Base-by-base conservation (phyloP, 30 jellyfish, hydroid and myxozoan genomes). In the Chrysaora quinquecirrha region DNA sequence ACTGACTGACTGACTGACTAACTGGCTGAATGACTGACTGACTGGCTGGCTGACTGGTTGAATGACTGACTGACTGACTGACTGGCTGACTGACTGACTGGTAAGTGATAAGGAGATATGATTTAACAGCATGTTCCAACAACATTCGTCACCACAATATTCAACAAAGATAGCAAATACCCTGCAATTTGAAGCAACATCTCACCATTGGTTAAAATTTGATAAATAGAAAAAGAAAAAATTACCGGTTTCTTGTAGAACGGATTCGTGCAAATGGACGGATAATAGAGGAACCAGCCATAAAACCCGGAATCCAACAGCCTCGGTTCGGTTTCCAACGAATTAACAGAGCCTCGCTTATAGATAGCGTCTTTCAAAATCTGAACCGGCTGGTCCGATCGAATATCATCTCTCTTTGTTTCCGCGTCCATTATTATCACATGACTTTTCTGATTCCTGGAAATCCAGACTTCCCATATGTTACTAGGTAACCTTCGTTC, bases 201-300 rank as follows among this genome's bases (percentile, higher is more conserved):
- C n/a, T n/a, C n/a, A n/a, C n/a, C n/a, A n/a, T n/a, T n/a, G n/a
- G n/a, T n/a, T n/a, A n/a, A n/a, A n/a, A n/a, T n/a, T n/a, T n/a
- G n/a, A n/a, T n/a, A 58, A 58, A 7, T 27, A 19, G 34, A 71
- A 30, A 10, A 24, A 31, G 23, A n/a, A 19, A 43, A 2, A 20
- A 87, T 54, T 70, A 85, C 98, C 87, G 74, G 21, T 65, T 85
- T 91, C 58, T 64, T 35, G 83, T 93, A 87, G 20, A 80, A 34
- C 0, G 97, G 98, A 69, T 93, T 74, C n/a, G 96, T 93, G 28
- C 96, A 80, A n/a, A 80, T 74, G 0, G 98, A 80, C 30, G 98
- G 98, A 56, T 76, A 93, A 62, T 71, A 73, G 60, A 87, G 50
- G 77, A 60, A 87, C 98, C 98, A 93, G 30, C 89, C 86, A 30